Percentiles rank a stretch among this genome's conserved stretches.
Evolutionary conservation across 2,113 vertebrate genomes (phyloP).

Genomic region (Osmerus eperlanus): DNA sequence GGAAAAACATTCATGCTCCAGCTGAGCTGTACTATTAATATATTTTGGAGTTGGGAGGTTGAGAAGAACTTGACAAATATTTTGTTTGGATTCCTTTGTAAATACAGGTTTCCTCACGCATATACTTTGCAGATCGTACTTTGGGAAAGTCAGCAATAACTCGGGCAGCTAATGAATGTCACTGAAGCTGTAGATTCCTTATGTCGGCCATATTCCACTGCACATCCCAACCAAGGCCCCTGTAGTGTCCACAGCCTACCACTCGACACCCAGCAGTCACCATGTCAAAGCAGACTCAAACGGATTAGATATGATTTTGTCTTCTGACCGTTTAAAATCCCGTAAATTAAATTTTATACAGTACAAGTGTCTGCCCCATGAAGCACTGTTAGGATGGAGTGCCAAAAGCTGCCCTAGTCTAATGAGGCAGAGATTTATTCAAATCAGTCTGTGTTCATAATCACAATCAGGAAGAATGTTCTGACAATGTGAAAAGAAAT

Average conservation of each 20-base stretch:
- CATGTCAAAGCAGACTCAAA: slow-evolving; percentile 9
- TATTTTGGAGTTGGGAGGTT: slow-evolving; percentile 95
- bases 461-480: slow-evolving; percentile 81
- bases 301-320: no score
- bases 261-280: neutral
- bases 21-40: slow-evolving; percentile 99
- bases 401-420: slow-evolving; percentile 56
- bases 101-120: slow-evolving; percentile 94
- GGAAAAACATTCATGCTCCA: slow-evolving; percentile 81
- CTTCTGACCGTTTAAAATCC: no score
- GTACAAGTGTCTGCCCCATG: slow-evolving; percentile 29
- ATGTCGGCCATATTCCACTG: slow-evolving; percentile 58
- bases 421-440: slow-evolving; percentile 69
- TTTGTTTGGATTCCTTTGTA: slow-evolving; percentile 87
- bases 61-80: slow-evolving; percentile 86
- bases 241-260: slow-evolving; percentile 33
- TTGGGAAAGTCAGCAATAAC: slow-evolving; percentile 96
- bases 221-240: slow-evolving; percentile 40
- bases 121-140: slow-evolving; percentile 96
- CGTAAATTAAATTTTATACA: neutral
- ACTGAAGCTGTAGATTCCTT: slow-evolving; percentile 97
- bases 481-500: slow-evolving; percentile 37
- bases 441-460: slow-evolving; percentile 70
- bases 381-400: slow-evolving; percentile 52
- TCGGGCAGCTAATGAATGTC: slow-evolving; percentile 99